A percentile compares a stretch with the other conserved stretches of the same genome.
Evolutionary conservation across 1,140 invertebrate species (phyloP).

Genomic region (Drosophila baimaii): DNA sequence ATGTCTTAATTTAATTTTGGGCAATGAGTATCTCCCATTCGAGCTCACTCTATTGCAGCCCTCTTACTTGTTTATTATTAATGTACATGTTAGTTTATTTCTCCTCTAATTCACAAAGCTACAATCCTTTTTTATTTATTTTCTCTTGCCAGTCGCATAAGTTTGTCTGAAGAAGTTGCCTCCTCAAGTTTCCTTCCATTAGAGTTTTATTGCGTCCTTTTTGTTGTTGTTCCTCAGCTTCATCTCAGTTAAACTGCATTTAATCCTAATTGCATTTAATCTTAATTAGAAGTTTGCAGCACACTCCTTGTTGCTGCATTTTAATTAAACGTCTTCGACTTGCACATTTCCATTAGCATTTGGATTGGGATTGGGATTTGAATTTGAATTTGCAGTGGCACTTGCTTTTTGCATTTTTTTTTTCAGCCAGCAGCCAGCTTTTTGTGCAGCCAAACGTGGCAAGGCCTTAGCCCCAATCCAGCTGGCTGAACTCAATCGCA

Average conservation of each 20-base stretch:
- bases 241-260: constrained; percentile 19
- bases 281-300: constrained; percentile 40
- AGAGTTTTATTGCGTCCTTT: background rate
- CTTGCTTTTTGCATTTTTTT: constrained; percentile 15
- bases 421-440: too few species aligned
- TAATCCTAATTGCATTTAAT: constrained; percentile 36
- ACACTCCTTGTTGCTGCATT: constrained; percentile 21
- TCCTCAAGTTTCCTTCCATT: background rate
- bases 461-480: constrained; percentile 49
- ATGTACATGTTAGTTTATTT: background rate
- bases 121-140: constrained; percentile 5
- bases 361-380: constrained; percentile 7
- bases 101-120: background rate
- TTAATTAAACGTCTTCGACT: constrained; percentile 48
- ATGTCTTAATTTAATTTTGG: too few species aligned
- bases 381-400: constrained; percentile 16
- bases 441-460: constrained; percentile 40
- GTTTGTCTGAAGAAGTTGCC: constrained; percentile 4
- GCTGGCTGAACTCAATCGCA: constrained; percentile 44
- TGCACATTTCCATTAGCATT: constrained; percentile 18
- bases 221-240: background rate
- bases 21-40: too few species aligned
- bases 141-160: background rate
- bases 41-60: too few species aligned
- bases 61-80: background rate